Evolutionary conservation across 2,797 vertebrate species (phyloP).

Genomic region (Onychomys torridus): DNA sequence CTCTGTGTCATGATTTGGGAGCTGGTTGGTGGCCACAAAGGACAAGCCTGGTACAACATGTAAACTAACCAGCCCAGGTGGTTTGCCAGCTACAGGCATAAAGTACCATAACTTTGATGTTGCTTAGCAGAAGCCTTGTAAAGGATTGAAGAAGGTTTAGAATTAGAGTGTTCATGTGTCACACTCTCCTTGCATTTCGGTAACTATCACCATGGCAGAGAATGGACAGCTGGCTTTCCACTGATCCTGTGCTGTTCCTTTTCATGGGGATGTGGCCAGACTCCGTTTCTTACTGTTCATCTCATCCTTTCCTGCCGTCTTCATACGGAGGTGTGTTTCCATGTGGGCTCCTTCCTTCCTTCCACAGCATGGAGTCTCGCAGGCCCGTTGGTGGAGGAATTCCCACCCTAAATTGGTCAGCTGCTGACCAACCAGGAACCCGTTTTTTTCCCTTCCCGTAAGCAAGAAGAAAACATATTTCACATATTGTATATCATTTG

Average conservation of each 20-base stretch:
- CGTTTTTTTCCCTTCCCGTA: background rate
- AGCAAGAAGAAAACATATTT: conserved; percentile 39
- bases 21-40: background rate
- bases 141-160: background rate
- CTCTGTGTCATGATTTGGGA: background rate
- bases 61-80: background rate
- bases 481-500: background rate
- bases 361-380: background rate
- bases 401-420: background rate
- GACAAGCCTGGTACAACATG: background rate
- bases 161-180: background rate
- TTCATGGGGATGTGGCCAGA: background rate
- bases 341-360: background rate
- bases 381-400: background rate
- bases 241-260: background rate
- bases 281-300: background rate
- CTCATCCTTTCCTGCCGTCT: background rate
- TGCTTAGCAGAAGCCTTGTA: background rate
- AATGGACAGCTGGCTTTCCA: no score
- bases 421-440: background rate
- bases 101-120: background rate
- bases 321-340: background rate
- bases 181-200: background rate
- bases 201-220: background rate
- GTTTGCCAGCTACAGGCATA: background rate